Percentiles rank a stretch among this genome's conserved stretches.
Conservation (phyloP, 2,113 vertebrate species). For the Hypanus sabinus region DNA sequence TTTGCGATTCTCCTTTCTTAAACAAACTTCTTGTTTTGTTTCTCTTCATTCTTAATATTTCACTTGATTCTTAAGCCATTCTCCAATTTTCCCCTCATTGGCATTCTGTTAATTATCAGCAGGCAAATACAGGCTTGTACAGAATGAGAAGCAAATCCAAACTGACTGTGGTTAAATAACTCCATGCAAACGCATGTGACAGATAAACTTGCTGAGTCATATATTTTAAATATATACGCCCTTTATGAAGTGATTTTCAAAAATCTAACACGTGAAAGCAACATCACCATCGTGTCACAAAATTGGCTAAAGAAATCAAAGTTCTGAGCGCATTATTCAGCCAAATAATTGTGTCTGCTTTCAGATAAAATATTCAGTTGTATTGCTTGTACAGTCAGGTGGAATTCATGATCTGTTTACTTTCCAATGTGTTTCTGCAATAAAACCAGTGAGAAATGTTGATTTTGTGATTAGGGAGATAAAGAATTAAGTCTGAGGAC, state of each 20-base stretch:
- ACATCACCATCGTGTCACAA: not conserved
- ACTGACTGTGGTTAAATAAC: conserved; percentile 3
- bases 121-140: conserved; percentile 17
- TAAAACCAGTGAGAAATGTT: not conserved
- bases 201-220: conserved; percentile 21
- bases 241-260: not conserved
- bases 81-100: not conserved
- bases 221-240: not conserved
- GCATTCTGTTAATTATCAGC: not conserved
- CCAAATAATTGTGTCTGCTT: not conserved
- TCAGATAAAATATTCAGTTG: not conserved
- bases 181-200: conserved; percentile 20
- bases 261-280: not conserved
- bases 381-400: not conserved
- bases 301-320: not conserved
- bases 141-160: not conserved
- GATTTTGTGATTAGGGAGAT: not conserved
- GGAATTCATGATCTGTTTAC: not conserved
- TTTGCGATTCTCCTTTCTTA: not conserved
- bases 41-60: not conserved
- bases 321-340: not conserved
- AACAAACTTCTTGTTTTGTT: not conserved
- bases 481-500: not conserved
- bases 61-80: not conserved
- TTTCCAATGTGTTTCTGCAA: not conserved